Evolutionary conservation across 2,888 invertebrate species (phyloP).

Genomic region (Ypsolopha sequella): DNA sequence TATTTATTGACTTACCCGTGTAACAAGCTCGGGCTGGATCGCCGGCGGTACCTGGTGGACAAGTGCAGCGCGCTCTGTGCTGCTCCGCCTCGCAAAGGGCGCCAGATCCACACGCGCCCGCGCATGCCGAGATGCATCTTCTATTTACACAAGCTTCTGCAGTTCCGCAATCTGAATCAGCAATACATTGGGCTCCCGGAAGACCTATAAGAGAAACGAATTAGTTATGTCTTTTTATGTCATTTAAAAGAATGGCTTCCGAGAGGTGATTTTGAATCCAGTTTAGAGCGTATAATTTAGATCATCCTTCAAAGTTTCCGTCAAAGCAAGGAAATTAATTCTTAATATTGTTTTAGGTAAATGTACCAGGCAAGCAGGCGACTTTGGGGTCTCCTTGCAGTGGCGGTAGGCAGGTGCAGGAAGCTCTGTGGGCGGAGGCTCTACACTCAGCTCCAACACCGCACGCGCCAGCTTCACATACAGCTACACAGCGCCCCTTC

Average conservation of each 20-base stretch:
- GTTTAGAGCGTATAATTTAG: neutral
- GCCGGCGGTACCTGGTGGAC: conserved; percentile 88
- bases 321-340: neutral
- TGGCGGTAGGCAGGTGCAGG: conserved; percentile 81
- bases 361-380: conserved; percentile 74
- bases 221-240: neutral
- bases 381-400: conserved; percentile 85
- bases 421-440: conserved; percentile 80
- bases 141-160: conserved; percentile 85
- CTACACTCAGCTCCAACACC: conserved; percentile 84
- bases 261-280: no score
- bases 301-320: neutral
- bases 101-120: conserved; percentile 83
- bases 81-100: conserved; percentile 83
- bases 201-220: conserved; percentile 29
- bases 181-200: conserved; percentile 74
- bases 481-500: conserved; percentile 81
- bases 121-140: conserved; percentile 86
- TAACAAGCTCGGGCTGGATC: conserved; percentile 89
- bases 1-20: conserved; percentile 76
- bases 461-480: conserved; percentile 79
- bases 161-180: conserved; percentile 81
- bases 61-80: conserved; percentile 87
- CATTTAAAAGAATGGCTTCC: no score
- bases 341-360: neutral